A percentile compares a stretch with the other conserved stretches of the same genome.
Conservation (phyloP, 2,888 invertebrate genomes). For the Nudaria mundana region DNA sequence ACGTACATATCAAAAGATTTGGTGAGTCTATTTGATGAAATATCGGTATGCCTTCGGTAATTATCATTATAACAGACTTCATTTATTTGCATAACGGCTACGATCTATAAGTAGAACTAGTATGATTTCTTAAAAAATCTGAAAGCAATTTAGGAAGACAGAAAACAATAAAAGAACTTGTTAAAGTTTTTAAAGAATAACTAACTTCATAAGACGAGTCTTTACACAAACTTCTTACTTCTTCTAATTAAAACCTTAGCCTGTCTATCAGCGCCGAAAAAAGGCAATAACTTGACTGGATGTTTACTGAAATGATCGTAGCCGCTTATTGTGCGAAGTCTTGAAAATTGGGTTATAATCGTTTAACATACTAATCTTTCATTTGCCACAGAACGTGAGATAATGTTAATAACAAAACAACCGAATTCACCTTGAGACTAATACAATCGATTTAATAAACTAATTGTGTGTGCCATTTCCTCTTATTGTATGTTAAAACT, state of each 20-base stretch:
- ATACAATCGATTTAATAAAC: constrained; percentile 30
- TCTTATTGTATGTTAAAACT: constrained; percentile 21
- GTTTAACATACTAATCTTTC: constrained; percentile 18
- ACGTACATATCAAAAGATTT: constrained; percentile 94
- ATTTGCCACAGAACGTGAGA: constrained; percentile 9
- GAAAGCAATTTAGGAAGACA: not conserved
- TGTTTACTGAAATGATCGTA: not conserved
- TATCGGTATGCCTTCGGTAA: constrained; percentile 13
- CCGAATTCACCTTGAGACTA: constrained; percentile 29
- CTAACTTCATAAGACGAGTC: no score
- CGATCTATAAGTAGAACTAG: not conserved
- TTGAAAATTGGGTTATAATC: not conserved
- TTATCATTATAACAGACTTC: constrained; percentile 1
- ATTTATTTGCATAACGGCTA: not conserved
- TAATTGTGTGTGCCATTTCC: constrained; percentile 29
- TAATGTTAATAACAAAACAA: constrained; percentile 32
- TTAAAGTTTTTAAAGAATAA: no score
- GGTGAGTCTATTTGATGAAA: constrained; percentile 80
- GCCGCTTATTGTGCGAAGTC: constrained; percentile 2
- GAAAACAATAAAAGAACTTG: not conserved
- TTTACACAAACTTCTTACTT: no score
- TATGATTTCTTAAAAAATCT: not conserved
- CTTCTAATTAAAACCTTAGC: no score
- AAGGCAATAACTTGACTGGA: no score
- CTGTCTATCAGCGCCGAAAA: no score